A percentile compares a stretch with the other conserved stretches of the same genome.
Evolutionary conservation across 2,888 invertebrate species (phyloP).

Genomic region (Apodemia arnacis): DNA sequence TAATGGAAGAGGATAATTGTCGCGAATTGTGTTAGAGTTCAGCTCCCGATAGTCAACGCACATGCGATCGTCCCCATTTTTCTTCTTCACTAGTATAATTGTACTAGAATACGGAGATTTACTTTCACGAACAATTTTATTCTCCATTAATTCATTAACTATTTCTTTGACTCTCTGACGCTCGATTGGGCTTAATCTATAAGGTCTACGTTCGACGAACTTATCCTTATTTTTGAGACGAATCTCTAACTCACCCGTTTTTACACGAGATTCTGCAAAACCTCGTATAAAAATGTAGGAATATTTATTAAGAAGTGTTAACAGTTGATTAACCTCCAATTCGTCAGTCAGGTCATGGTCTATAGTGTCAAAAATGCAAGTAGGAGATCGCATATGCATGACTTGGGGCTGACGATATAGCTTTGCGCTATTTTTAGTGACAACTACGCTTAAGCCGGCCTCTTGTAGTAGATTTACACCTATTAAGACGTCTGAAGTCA

Average conservation of each 20-base stretch:
- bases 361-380: no score
- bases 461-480: conserved; percentile 45
- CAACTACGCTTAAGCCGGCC: conserved; percentile 5
- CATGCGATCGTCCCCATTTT: conserved; percentile 83
- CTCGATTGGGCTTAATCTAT: conserved; percentile 37
- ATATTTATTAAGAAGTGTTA: conserved; percentile 40
- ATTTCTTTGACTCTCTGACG: conserved; percentile 51
- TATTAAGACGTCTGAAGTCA: conserved; percentile 39
- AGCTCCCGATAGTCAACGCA: conserved; percentile 80
- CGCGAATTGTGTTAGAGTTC: conserved; percentile 70
- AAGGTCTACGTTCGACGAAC: conserved; percentile 42
- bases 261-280: conserved; percentile 35
- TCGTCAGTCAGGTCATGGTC: no score
- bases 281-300: conserved; percentile 44
- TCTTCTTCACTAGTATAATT: conserved; percentile 58
- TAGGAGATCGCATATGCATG: no score
- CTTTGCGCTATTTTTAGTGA: no score
- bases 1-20: conserved; percentile 75
- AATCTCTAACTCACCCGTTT: conserved; percentile 36
- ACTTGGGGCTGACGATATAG: no score
- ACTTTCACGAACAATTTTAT: conserved; percentile 52
- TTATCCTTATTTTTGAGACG: conserved; percentile 41
- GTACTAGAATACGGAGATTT: conserved; percentile 66
- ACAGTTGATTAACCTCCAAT: neutral
- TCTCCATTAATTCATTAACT: conserved; percentile 44